phyloP scores from a whole-genome alignment of 2,113 vertebrate genomes.

The Plecotus auritus region DNA sequence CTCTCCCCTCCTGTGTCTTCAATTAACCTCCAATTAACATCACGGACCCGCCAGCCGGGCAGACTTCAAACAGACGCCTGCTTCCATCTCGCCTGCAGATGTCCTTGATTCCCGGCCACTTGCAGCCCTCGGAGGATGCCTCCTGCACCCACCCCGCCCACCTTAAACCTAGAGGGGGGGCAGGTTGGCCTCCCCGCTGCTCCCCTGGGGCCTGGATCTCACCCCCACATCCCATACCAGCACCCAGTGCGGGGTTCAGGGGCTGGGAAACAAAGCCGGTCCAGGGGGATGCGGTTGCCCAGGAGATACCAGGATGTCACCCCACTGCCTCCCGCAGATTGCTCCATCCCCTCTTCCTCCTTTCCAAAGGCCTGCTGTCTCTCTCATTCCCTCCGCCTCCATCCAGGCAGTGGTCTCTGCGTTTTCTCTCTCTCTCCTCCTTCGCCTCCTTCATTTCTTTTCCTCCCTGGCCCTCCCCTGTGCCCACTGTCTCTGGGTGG shows the following conservation, averaged over 20 bases:
- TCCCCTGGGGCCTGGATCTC: background rate
- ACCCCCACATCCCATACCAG: accelerated
- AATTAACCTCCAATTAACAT: conserved; percentile 52
- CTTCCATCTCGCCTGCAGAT: background rate
- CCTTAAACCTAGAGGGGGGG: too few relatives aligned
- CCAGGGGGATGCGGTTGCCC: accelerated
- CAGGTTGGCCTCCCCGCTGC: accelerated
- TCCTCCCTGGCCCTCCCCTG: background rate
- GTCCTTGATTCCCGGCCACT: background rate
- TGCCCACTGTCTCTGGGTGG: too few relatives aligned
- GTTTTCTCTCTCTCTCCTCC: background rate
- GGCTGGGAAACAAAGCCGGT: too few relatives aligned
- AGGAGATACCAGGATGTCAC: accelerated
- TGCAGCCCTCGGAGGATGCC: background rate
- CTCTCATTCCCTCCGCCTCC: background rate
- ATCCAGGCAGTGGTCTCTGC: too few relatives aligned
- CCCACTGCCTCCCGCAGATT: accelerated
- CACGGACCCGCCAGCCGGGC: conserved; percentile 37
- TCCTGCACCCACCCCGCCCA: background rate
- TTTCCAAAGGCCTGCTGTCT: accelerated
- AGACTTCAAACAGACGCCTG: conserved; percentile 38
- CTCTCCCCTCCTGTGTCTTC: conserved; percentile 34
- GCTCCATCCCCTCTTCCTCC: background rate
- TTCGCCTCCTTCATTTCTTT: background rate
- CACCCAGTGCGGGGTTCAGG: accelerated